Percentiles rank a stretch among this genome's conserved stretches.
Conservation (phyloP, 2,888 invertebrate genomes). For the Hymenopus coronatus region DNA sequence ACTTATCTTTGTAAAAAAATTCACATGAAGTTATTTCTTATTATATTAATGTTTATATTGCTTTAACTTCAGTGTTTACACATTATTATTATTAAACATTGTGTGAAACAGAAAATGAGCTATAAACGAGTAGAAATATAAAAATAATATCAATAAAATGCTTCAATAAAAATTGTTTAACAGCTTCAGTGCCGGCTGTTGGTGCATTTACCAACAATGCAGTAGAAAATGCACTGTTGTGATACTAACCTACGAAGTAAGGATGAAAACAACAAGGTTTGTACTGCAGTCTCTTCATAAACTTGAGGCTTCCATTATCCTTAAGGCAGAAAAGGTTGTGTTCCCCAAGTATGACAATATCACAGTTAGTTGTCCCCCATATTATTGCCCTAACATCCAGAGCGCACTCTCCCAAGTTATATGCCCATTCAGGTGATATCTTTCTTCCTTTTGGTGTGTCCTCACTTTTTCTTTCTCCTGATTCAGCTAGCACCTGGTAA, state of each 20-base stretch:
- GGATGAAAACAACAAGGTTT: conserved; percentile 72
- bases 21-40: too few relatives aligned
- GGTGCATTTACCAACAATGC: too few relatives aligned
- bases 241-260: conserved; percentile 59
- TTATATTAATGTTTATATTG: too few relatives aligned
- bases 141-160: too few relatives aligned
- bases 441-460: conserved; percentile 57
- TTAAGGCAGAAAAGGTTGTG: conserved; percentile 76
- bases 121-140: too few relatives aligned
- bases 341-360: conserved; percentile 79
- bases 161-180: too few relatives aligned
- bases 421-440: conserved; percentile 73
- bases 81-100: too few relatives aligned
- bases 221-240: neutral
- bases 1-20: too few relatives aligned
- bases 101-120: too few relatives aligned
- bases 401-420: conserved; percentile 77
- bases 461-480: conserved; percentile 57
- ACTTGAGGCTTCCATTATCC: conserved; percentile 76
- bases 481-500: conserved; percentile 74
- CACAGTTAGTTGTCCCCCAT: conserved; percentile 60
- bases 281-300: conserved; percentile 81
- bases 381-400: conserved; percentile 62
- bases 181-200: too few relatives aligned
- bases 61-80: too few relatives aligned